A percentile compares a stretch with the other conserved stretches of the same genome.
Evolutionary conservation across 2,113 vertebrate genomes (phyloP).

Genomic region (Austrofundulus limnaeus): DNA sequence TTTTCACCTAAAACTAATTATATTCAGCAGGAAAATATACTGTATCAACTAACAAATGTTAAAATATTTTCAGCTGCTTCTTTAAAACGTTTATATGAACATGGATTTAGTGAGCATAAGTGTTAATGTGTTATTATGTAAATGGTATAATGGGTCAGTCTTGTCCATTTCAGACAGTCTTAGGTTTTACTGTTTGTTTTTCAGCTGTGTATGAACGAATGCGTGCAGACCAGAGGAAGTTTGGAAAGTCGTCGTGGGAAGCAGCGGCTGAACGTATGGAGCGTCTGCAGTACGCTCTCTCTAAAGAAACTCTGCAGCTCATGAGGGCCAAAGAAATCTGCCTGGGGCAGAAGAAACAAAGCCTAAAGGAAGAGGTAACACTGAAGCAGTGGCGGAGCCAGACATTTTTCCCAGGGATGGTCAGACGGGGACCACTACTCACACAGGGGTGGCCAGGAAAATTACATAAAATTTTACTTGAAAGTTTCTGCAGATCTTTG

Average conservation of each 20-base stretch:
- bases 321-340: slow-evolving; percentile 98
- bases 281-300: slow-evolving; percentile 90
- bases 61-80: no score
- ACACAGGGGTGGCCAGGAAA: no score
- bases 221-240: slow-evolving; percentile 93
- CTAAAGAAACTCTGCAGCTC: slow-evolving; percentile 95
- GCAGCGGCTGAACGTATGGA: slow-evolving; percentile 94
- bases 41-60: no score
- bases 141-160: not conserved
- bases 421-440: no score
- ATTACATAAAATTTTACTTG: no score
- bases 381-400: not conserved
- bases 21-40: no score
- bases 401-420: no score
- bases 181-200: not conserved
- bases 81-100: no score
- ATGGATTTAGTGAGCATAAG: no score
- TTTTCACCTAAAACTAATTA: no score
- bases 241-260: slow-evolving; percentile 93
- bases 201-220: slow-evolving; percentile 92
- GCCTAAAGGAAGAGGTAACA: slow-evolving; percentile 90
- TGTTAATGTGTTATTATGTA: no score
- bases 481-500: no score
- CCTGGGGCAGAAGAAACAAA: slow-evolving; percentile 94
- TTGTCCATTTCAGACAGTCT: not conserved